A percentile compares a stretch with the other conserved stretches of the same genome.
These are phyloP conservation scores for Arenaria interpres DNA, from an alignment of 2,113 vertebrate genomes.

Conservation along the genomic window DNA sequence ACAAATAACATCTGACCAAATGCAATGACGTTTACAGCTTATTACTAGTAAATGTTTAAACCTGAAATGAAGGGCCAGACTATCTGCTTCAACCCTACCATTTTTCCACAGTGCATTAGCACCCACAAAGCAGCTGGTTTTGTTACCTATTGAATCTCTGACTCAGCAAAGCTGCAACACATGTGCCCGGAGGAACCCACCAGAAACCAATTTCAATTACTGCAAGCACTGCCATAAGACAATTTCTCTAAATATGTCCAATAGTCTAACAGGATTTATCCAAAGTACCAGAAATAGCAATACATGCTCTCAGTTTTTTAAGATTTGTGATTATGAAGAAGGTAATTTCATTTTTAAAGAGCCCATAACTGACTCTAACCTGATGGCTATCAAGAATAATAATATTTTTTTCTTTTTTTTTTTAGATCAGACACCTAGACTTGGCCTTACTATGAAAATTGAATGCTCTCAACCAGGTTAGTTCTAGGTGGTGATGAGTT, in stretches of 20 bases:
- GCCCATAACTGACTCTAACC: not conserved
- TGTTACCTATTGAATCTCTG: not conserved
- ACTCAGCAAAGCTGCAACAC: accelerated
- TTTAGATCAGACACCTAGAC: not conserved
- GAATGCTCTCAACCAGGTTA: not conserved
- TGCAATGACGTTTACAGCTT: not conserved
- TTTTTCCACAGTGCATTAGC: not conserved
- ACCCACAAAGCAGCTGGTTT: not conserved
- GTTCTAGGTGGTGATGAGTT: not conserved
- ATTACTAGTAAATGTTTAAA: not conserved
- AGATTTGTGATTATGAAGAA: not conserved
- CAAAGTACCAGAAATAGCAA: not conserved
- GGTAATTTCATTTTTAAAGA: not conserved
- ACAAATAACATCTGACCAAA: not conserved
- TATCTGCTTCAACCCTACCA: not conserved
- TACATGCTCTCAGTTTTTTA: not conserved
- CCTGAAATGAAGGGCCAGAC: not conserved
- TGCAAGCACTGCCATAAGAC: not conserved
- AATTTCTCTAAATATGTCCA: not conserved
- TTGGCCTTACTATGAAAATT: not conserved
- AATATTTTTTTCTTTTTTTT: not conserved
- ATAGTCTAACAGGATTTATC: not conserved
- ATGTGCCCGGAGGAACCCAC: accelerated
- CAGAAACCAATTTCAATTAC: not conserved
- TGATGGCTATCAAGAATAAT: not conserved